Conservation (phyloP, 1,140 invertebrate genomes). For the Drosophila pruinosa region DNA sequence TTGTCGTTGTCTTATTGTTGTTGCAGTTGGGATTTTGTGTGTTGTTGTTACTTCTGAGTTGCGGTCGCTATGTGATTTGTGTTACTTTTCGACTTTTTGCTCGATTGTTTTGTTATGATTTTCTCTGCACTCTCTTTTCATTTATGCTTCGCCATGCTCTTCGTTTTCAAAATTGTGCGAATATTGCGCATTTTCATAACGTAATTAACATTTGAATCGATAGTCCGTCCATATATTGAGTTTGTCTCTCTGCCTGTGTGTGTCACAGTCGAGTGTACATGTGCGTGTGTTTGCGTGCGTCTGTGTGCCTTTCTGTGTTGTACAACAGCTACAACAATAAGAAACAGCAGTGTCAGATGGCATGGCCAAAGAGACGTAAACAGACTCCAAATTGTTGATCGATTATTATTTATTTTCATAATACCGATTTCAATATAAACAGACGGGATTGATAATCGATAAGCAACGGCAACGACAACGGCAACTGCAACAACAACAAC, state of each 20-base stretch:
- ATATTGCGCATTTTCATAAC: slow-evolving; percentile 51
- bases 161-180: slow-evolving; percentile 33
- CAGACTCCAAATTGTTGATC: slow-evolving; percentile 21
- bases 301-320: background rate
- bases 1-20: slow-evolving; percentile 6
- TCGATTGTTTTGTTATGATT: slow-evolving; percentile 42
- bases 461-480: slow-evolving; percentile 15
- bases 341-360: slow-evolving; percentile 27
- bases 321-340: slow-evolving; percentile 2
- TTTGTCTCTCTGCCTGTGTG: background rate
- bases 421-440: slow-evolving; percentile 35
- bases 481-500: background rate
- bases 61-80: background rate
- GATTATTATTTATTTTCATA: slow-evolving; percentile 39
- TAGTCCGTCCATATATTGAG: slow-evolving; percentile 38
- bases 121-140: slow-evolving; percentile 24
- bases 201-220: slow-evolving; percentile 51
- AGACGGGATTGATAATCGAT: slow-evolving; percentile 47
- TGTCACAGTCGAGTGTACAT: background rate
- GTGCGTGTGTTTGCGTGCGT: background rate
- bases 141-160: slow-evolving; percentile 34
- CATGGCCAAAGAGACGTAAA: slow-evolving; percentile 29
- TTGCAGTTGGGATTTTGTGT: too few relatives aligned
- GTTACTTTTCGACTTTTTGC: background rate
- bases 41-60: slow-evolving; percentile 4